Evolutionary conservation across 1,140 invertebrate species (phyloP), one percentile per base, ranked within the genome.

Genomic region (Glossosoma conforme): DNA sequence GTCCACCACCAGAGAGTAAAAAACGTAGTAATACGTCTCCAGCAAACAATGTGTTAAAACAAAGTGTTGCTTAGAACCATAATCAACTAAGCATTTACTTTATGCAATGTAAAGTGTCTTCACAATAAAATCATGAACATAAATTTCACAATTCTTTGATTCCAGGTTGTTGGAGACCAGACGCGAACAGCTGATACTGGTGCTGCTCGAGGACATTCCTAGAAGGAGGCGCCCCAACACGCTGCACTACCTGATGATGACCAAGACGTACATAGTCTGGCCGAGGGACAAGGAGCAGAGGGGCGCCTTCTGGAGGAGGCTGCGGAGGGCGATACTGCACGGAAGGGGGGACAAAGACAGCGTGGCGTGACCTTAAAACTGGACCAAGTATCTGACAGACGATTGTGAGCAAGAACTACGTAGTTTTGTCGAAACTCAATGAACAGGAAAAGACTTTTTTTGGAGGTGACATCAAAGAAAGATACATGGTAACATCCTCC

Each of bases 181-280:
- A 47, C 66, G 78, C 36, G 78, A 81, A 52, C 74, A 81, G 41
- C 65, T 83, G 10, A 75, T 81, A 6, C 56, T 83, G 2, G 72
- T 83, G 2, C 71, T 83, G 9, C 62, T 83, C 32, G 80, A 83
- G 63, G 76, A 82, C 37, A 81, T 83, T 54, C 80, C 80, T 4
- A 65, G 72, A 14, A 64, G 63, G 5, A 65, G 75, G 8, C 62
- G 80, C 1, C 78, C 79, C 0, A 82, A 78, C 53, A 79, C 76
- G 0, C 60, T 82, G 0, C 78, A 80, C 51, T 81, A 81, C 56
- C 58, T 83, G 11, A 83, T 83, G 81, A 63, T 75, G 38, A 79
- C 79, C 0, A 80, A 80, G 54, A 83, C 80, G 0, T 82, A 82
- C 58, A 77, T 83, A 11, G 72, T 80, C 11, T 83, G 80, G 79